phyloP scores from a whole-genome alignment of 2,888 invertebrate species.

The Schizaphis graminum region DNA sequence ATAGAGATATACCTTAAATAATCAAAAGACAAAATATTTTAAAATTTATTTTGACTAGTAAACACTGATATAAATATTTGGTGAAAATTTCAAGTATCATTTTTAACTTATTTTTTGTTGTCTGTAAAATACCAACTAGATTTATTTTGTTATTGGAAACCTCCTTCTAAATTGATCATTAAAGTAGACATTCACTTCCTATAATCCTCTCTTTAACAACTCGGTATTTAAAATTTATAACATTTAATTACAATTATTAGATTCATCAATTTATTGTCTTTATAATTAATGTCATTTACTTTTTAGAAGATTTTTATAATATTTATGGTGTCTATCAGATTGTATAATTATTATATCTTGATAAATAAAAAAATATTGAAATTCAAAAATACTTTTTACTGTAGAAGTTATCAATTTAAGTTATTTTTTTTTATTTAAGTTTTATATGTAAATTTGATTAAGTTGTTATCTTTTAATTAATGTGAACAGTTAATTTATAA shows the following conservation, averaged over 20 bases:
- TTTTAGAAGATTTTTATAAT: background rate
- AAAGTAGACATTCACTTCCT: background rate
- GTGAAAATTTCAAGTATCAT: background rate
- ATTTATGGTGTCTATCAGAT: background rate
- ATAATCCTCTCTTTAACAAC: background rate
- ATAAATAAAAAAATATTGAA: background rate
- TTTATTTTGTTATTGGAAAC: background rate
- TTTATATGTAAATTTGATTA: background rate
- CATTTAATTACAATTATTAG: background rate
- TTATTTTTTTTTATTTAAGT: conserved; percentile 13
- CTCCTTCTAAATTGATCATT: background rate
- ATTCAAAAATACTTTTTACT: conserved; percentile 1
- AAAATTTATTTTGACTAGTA: background rate
- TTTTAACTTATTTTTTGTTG: background rate
- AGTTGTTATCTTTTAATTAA: conserved; percentile 16
- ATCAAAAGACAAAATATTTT: background rate
- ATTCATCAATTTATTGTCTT: background rate
- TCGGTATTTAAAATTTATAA: background rate
- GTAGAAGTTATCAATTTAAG: background rate
- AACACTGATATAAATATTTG: background rate
- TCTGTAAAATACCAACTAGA: background rate
- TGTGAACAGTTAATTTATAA: conserved; percentile 3
- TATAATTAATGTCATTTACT: background rate
- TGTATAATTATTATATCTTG: background rate
- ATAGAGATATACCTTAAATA: background rate